Conservation (phyloP, 2,113 vertebrate genomes). For the Laticauda colubrina region DNA sequence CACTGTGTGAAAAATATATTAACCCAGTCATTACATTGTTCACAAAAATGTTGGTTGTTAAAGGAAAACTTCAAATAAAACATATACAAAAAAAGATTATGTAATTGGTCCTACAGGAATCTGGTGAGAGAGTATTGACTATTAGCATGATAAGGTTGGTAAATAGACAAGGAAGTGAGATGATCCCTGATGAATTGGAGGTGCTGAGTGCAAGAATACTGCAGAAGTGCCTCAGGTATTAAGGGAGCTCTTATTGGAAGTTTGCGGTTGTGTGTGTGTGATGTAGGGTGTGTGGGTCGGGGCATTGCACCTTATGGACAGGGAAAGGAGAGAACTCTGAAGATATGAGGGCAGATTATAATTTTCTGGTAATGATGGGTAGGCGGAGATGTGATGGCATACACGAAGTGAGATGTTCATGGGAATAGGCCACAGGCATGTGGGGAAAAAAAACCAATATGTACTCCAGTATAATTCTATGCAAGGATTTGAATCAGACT, state of each 20-base stretch:
- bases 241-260: not conserved
- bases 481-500: not conserved
- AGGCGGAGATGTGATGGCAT: not conserved
- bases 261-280: not conserved
- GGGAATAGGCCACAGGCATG: not conserved
- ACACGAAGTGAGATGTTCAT: not conserved
- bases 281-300: not conserved
- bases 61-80: too few relatives aligned
- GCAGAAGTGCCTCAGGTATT: not conserved
- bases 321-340: not conserved
- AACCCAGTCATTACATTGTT: too few relatives aligned
- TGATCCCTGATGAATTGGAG: not conserved
- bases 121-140: not conserved
- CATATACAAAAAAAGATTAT: too few relatives aligned
- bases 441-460: not conserved
- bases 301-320: not conserved
- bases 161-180: not conserved
- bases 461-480: not conserved
- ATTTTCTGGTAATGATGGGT: not conserved
- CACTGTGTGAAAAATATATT: too few relatives aligned
- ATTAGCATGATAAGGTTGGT: not conserved
- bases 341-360: not conserved
- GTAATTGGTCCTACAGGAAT: not conserved
- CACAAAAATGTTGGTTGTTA: too few relatives aligned
- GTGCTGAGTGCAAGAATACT: not conserved